Evolutionary conservation across 2,797 vertebrate genomes (phyloP).

Genomic region (Urocyon cinereoargenteus): DNA sequence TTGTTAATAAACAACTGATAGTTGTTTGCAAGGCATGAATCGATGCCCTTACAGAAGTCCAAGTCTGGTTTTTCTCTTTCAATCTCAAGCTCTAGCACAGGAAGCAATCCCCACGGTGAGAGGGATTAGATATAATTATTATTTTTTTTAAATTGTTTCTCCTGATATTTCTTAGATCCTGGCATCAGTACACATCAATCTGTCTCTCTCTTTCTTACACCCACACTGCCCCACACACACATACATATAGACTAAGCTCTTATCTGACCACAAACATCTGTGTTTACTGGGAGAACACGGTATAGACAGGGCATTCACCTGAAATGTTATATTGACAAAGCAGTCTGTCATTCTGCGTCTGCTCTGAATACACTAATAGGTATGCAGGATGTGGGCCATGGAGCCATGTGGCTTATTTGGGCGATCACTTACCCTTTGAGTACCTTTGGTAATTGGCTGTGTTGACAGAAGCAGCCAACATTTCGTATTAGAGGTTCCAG

Average conservation of each 20-base stretch:
- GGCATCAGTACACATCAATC: background rate
- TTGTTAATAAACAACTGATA: background rate
- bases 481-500: constrained; percentile 79
- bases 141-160: background rate
- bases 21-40: background rate
- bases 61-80: background rate
- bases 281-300: background rate
- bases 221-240: background rate
- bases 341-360: constrained; percentile 21
- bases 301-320: background rate
- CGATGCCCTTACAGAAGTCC: background rate
- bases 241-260: background rate
- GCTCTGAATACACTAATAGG: constrained; percentile 49
- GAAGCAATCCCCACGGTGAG: background rate
- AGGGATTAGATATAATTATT: background rate
- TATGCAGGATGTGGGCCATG: background rate
- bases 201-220: background rate
- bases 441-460: constrained; percentile 78
- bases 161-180: background rate
- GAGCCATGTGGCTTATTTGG: constrained; percentile 69
- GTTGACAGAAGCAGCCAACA: constrained; percentile 81
- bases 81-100: background rate
- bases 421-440: constrained; percentile 75
- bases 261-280: background rate
- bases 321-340: constrained; percentile 54